phyloP scores from a whole-genome alignment of 2,888 invertebrate species.

The Diaperis boleti region DNA sequence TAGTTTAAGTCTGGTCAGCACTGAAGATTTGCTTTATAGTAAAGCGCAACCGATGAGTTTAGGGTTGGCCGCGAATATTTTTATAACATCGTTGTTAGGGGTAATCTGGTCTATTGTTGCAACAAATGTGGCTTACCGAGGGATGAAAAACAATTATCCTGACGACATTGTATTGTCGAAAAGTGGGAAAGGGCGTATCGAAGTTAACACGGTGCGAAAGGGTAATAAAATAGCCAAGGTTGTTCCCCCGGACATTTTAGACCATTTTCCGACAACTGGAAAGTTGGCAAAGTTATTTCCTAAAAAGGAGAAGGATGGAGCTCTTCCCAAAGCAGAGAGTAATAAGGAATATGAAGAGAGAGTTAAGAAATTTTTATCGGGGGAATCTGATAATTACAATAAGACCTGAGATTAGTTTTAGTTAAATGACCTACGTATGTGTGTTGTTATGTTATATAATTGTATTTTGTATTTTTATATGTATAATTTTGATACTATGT shows the following conservation, averaged over 20 bases:
- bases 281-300: slow-evolving; percentile 70
- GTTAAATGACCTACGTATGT: background rate
- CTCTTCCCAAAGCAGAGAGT: slow-evolving; percentile 64
- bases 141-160: slow-evolving; percentile 73
- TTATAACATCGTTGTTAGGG: slow-evolving; percentile 72
- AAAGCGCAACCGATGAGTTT: slow-evolving; percentile 55
- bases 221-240: slow-evolving; percentile 69
- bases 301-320: slow-evolving; percentile 53
- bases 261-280: slow-evolving; percentile 68
- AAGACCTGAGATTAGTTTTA: slow-evolving; percentile 28
- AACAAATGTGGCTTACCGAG: slow-evolving; percentile 71
- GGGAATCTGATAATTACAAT: slow-evolving; percentile 11
- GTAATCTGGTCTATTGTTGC: slow-evolving; percentile 73
- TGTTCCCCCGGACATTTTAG: slow-evolving; percentile 70
- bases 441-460: too few species aligned
- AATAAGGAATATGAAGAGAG: slow-evolving; percentile 66
- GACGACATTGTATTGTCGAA: slow-evolving; percentile 68
- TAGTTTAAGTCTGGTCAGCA: slow-evolving; percentile 36
- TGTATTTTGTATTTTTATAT: background rate
- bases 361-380: slow-evolving; percentile 64
- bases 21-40: slow-evolving; percentile 39
- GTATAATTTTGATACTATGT: background rate
- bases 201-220: slow-evolving; percentile 71
- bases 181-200: slow-evolving; percentile 66
- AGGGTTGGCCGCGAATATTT: slow-evolving; percentile 71